A percentile compares a stretch with the other conserved stretches of the same genome.
phyloP scores from a whole-genome alignment of 1,140 invertebrate genomes.

The Hypsibius dujardini region DNA sequence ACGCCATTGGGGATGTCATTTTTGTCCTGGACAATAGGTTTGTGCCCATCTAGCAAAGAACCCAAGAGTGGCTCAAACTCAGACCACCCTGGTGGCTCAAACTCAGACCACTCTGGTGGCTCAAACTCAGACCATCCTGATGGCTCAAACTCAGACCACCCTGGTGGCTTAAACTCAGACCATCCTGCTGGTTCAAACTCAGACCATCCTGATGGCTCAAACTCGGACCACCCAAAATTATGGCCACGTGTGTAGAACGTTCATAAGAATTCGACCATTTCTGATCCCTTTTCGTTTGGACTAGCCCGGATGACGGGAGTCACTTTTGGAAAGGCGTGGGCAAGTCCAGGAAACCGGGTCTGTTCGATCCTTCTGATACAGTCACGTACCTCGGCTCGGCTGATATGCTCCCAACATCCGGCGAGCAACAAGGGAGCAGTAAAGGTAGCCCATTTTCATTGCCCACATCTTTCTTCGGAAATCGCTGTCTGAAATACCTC shows the following conservation, averaged over 20 bases:
- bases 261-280: background rate
- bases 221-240: background rate
- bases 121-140: too few relatives aligned
- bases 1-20: slow-evolving; percentile 71
- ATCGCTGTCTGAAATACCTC: background rate
- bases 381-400: slow-evolving; percentile 55
- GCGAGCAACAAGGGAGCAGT: slow-evolving; percentile 21
- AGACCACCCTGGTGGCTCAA: too few relatives aligned
- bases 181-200: too few relatives aligned
- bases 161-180: too few relatives aligned
- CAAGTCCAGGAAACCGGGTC: slow-evolving; percentile 62
- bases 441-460: background rate
- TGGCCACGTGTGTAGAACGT: background rate
- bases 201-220: too few relatives aligned
- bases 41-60: slow-evolving; percentile 22
- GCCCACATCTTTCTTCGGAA: background rate
- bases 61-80: too few relatives aligned
- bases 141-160: too few relatives aligned
- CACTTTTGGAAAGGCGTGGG: slow-evolving; percentile 65
- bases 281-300: background rate
- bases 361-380: slow-evolving; percentile 72
- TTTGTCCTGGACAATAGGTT: slow-evolving; percentile 78
- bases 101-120: too few relatives aligned
- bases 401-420: background rate
- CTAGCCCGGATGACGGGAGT: slow-evolving; percentile 3